Base-by-base conservation (phyloP, 2,113 vertebrate genomes). In the Tor tambroides region DNA sequence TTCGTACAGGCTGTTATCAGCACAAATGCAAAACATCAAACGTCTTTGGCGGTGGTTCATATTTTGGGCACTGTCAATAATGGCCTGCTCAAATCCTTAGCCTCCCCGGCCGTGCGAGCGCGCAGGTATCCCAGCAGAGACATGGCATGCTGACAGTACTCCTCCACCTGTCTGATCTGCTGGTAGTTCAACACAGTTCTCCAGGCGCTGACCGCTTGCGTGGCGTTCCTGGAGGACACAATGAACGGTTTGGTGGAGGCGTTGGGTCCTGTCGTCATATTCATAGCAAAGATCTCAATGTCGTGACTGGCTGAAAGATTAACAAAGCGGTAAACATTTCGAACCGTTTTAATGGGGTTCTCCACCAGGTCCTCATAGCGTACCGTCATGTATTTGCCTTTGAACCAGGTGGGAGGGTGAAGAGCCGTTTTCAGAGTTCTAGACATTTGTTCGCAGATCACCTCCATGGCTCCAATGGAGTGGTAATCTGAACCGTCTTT, bases 301-400 rank as follows among this genome's bases (percentile, higher is more conserved):
- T 98, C 97, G 0, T 95, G 96, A 91, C 96, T 98, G 89, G 95
- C 93, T 0, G 94, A 93, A 83, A 99, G 94, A 91, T 98, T 98
- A 88, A 97, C 95, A 1, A 99, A 99, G 89, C 92, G 93, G n/a
- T 99, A 99, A 84, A 98, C 95, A 88, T 93, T 95, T 90, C 95
- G 92, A 41, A 99, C 87, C 9, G 95, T 97, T 92, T 97, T 97
- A 0, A 98, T 95, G 0, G 98, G 98, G 90, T 97, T 97, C 23
- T 97, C 96, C 28, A 98, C 98, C 90, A 99, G 92, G 93, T 99
- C 98, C 95, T 99, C 98, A 2, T 99, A 99, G 72, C 98, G 96
- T 80, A 99, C 97, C 0, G 95, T 96, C 95, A 98, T 94, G 92
- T 99, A 99, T 89, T 97, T 98, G 65, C 96, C 97, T 91, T 96